A percentile compares a stretch with the other conserved stretches of the same genome.
phyloP scores from a whole-genome alignment of 2,113 vertebrate genomes.

The Microcebus lehilahytsara region DNA sequence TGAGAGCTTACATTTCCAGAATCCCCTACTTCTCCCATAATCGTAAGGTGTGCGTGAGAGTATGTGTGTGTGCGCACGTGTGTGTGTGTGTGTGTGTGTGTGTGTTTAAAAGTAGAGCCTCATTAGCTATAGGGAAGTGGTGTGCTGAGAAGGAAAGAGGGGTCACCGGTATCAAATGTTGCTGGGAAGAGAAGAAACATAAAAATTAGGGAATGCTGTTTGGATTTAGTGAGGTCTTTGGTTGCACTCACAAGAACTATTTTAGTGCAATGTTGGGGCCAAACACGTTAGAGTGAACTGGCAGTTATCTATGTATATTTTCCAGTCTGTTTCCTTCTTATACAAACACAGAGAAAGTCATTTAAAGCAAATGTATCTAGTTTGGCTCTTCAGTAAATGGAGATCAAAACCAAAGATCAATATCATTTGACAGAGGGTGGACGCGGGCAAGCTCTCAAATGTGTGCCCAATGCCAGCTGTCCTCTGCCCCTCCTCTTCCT shows the following conservation, averaged over 20 bases:
- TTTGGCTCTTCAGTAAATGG: not conserved
- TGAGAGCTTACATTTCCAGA: not conserved
- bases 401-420: not conserved
- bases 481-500: not conserved
- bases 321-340: not conserved
- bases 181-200: not conserved
- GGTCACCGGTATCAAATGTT: not conserved
- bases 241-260: not conserved
- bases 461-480: not conserved
- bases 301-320: conserved; percentile 10
- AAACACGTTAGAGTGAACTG: not conserved
- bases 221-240: conserved; percentile 6
- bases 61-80: not conserved
- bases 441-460: not conserved
- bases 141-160: not conserved
- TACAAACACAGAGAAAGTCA: not conserved
- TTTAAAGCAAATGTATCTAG: not conserved
- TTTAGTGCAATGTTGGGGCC: not conserved
- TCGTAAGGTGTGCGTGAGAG: not conserved
- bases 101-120: not conserved
- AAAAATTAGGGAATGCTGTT: not conserved
- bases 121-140: not conserved
- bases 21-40: not conserved
- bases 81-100: not conserved
- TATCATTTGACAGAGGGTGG: not conserved